phyloP scores from a whole-genome alignment of 2,888 invertebrate genomes.

The Panopea generosa region DNA sequence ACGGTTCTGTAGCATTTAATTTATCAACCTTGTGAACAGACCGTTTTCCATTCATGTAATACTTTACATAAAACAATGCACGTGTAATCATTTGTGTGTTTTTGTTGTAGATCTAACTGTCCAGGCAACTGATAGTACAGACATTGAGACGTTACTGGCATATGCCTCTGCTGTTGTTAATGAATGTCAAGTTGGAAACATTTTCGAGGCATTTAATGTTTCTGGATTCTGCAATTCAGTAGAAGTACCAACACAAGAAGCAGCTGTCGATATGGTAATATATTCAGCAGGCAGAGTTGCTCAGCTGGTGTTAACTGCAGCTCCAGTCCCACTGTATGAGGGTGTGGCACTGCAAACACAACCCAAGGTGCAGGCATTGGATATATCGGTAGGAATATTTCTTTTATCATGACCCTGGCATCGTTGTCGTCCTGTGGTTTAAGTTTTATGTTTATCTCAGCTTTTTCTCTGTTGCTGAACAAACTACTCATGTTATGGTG shows the following conservation, averaged over 20 bases:
- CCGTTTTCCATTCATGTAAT: too few species aligned
- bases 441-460: too few species aligned
- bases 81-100: too few species aligned
- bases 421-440: too few species aligned
- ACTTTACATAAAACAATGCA: too few species aligned
- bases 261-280: not conserved
- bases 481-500: too few species aligned
- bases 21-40: too few species aligned
- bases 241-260: slow-evolving; percentile 19
- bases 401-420: too few species aligned
- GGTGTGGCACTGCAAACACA: slow-evolving; percentile 33
- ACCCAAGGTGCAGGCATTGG: slow-evolving; percentile 37
- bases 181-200: slow-evolving; percentile 59
- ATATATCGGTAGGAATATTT: slow-evolving; percentile 27
- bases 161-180: slow-evolving; percentile 53
- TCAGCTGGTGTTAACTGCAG: slow-evolving; percentile 28
- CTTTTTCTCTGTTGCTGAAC: too few species aligned
- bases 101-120: not conserved
- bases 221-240: slow-evolving; percentile 42
- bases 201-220: slow-evolving; percentile 29
- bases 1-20: too few species aligned
- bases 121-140: slow-evolving; percentile 29
- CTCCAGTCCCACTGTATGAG: slow-evolving; percentile 34
- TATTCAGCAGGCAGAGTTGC: slow-evolving; percentile 36
- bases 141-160: slow-evolving; percentile 22